Percentiles rank a stretch among this genome's conserved stretches.
phyloP scores from a whole-genome alignment of 2,113 vertebrate genomes.

The Petrocephalus microphthalmus region DNA sequence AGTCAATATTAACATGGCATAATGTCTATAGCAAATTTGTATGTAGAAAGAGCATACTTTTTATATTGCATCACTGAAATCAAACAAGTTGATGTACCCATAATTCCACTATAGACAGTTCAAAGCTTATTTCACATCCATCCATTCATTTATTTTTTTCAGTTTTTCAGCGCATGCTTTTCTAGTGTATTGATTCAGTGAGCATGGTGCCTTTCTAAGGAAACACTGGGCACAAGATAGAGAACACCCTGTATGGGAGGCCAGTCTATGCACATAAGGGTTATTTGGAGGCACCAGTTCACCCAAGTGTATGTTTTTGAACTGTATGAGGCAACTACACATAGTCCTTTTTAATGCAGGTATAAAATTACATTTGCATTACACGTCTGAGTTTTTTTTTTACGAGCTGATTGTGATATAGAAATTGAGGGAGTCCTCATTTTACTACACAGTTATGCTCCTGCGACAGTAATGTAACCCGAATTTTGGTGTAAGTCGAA shows the following conservation, averaged over 20 bases:
- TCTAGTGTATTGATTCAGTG: neutral
- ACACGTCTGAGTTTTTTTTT: neutral
- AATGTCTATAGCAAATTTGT: neutral
- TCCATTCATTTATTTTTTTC: neutral
- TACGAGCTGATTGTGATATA: neutral
- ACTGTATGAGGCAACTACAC: neutral
- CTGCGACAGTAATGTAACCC: too few relatives aligned
- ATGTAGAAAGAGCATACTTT: neutral
- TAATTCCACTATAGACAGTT: neutral
- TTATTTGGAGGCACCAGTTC: neutral
- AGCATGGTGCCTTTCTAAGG: neutral
- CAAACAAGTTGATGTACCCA: neutral
- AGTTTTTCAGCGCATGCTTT: neutral
- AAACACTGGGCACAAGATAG: neutral
- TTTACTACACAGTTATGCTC: too few relatives aligned
- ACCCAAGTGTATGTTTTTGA: neutral
- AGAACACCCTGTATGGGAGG: neutral
- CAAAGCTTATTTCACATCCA: neutral
- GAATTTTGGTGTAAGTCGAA: too few relatives aligned
- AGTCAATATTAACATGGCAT: neutral
- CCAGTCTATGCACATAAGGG: neutral
- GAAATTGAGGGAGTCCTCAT: too few relatives aligned
- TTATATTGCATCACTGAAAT: neutral
- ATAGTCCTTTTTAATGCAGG: neutral
- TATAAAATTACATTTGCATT: neutral